phyloP scores from a whole-genome alignment of 2,888 invertebrate species.

The Clostera curtula region DNA sequence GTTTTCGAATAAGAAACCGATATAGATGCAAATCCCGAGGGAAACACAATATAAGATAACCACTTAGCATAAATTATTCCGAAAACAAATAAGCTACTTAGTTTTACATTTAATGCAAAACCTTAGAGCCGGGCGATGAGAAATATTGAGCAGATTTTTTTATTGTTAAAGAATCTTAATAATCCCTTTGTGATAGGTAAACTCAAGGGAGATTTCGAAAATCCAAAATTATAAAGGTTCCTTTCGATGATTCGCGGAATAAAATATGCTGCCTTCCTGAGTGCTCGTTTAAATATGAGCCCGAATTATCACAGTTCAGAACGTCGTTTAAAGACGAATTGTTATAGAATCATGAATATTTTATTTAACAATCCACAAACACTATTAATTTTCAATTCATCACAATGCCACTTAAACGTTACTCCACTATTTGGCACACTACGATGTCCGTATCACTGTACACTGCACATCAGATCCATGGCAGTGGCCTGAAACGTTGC shows the following conservation, averaged over 20 bases:
- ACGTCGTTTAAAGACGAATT: not conserved
- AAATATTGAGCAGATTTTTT: too few relatives aligned
- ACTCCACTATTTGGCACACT: conserved; percentile 41
- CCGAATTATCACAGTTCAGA: not conserved
- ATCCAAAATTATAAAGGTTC: not conserved
- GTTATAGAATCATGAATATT: conserved; percentile 2
- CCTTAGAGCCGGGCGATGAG: too few relatives aligned
- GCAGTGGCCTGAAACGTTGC: conserved; percentile 25
- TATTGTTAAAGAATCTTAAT: not conserved
- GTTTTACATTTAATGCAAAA: too few relatives aligned
- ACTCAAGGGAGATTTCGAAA: not conserved
- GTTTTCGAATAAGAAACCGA: not conserved
- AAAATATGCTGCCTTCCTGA: not conserved
- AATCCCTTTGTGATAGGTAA: not conserved
- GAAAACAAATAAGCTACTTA: too few relatives aligned
- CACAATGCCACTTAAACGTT: conserved; percentile 19
- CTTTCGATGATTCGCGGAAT: not conserved
- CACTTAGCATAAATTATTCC: not conserved
- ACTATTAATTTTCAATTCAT: conserved; percentile 13
- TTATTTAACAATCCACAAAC: conserved; percentile 7
- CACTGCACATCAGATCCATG: conserved; percentile 46
- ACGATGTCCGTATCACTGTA: conserved; percentile 33
- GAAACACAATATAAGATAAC: not conserved
- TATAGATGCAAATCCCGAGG: too few relatives aligned
- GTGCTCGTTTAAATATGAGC: not conserved